Evolutionary conservation across 2,888 invertebrate species (phyloP).

Genomic region (Caenorhabditis virilis): DNA sequence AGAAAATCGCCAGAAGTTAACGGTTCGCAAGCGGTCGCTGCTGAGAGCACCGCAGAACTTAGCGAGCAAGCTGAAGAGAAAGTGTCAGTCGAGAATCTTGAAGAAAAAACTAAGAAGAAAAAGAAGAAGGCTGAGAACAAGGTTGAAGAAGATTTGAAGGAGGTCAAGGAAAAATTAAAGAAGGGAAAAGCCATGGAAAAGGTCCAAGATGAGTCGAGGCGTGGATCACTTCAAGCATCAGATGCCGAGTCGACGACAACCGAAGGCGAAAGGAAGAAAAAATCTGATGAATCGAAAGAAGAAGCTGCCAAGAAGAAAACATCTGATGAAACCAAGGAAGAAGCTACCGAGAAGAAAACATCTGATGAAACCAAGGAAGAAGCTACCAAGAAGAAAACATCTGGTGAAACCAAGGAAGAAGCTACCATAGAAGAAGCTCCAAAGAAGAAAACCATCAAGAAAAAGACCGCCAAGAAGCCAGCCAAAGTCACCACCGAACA

Average conservation of each 20-base stretch:
- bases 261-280: too few species aligned
- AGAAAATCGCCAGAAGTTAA: too few species aligned
- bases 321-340: too few species aligned
- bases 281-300: too few species aligned
- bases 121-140: slow-evolving; percentile 34
- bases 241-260: slow-evolving; percentile 23
- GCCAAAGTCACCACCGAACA: slow-evolving; percentile 19
- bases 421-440: slow-evolving; percentile 16
- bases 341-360: too few species aligned
- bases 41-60: slow-evolving; percentile 5
- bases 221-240: slow-evolving; percentile 33
- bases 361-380: too few species aligned
- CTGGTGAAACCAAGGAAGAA: too few species aligned
- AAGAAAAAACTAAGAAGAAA: slow-evolving; percentile 36
- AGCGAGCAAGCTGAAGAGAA: slow-evolving; percentile 20
- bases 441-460: slow-evolving; percentile 41
- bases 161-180: slow-evolving; percentile 41
- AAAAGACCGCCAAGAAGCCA: slow-evolving; percentile 21
- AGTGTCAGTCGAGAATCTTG: slow-evolving; percentile 6
- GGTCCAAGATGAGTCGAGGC: slow-evolving; percentile 35
- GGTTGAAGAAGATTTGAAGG: slow-evolving; percentile 32
- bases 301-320: too few species aligned
- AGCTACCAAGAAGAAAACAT: slow-evolving; percentile 15
- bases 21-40: too few species aligned
- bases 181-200: slow-evolving; percentile 39